These are phyloP conservation scores for Cabera pusaria DNA, from an alignment of 2,888 invertebrate species.

Conservation along the genomic window DNA sequence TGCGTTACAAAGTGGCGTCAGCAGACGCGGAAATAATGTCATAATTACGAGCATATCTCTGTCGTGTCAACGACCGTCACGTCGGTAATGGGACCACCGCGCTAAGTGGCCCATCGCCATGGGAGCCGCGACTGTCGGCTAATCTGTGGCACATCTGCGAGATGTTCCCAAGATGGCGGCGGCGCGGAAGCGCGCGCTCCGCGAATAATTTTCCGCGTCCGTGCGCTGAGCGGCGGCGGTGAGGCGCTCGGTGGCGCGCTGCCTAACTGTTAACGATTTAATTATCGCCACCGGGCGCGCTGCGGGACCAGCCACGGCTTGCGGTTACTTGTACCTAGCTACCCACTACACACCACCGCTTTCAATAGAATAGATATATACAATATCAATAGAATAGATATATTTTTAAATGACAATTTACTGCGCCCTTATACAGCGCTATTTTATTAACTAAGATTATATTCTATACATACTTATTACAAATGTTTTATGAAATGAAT, in stretches of 20 bases:
- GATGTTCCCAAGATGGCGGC: constrained; percentile 27
- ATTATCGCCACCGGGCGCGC: constrained; percentile 48
- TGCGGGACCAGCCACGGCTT: constrained; percentile 13
- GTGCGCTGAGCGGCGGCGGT: constrained; percentile 33
- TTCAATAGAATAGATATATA: too few relatives aligned
- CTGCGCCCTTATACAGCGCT: too few relatives aligned
- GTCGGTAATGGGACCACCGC: constrained; percentile 3
- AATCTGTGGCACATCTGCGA: constrained; percentile 1
- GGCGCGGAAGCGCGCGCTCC: constrained; percentile 56
- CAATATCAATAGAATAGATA: too few relatives aligned
- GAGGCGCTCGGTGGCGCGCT: constrained; percentile 41
- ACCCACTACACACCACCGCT: too few relatives aligned
- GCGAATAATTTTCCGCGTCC: constrained; percentile 80
- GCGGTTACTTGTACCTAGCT: constrained; percentile 25
- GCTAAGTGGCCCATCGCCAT: constrained; percentile 11
- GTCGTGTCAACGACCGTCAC: constrained; percentile 23
- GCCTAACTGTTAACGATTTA: constrained; percentile 69
- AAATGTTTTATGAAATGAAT: too few relatives aligned
- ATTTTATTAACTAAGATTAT: too few relatives aligned
- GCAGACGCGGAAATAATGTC: constrained; percentile 26
- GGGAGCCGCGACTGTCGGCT: background rate
- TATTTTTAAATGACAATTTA: too few relatives aligned
- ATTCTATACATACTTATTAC: too few relatives aligned
- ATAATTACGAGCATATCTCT: constrained; percentile 22
- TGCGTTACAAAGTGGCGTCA: constrained; percentile 5